These are phyloP conservation scores for Eristalis pertinax DNA, from an alignment of 2,888 invertebrate species.

Conservation along the genomic window DNA sequence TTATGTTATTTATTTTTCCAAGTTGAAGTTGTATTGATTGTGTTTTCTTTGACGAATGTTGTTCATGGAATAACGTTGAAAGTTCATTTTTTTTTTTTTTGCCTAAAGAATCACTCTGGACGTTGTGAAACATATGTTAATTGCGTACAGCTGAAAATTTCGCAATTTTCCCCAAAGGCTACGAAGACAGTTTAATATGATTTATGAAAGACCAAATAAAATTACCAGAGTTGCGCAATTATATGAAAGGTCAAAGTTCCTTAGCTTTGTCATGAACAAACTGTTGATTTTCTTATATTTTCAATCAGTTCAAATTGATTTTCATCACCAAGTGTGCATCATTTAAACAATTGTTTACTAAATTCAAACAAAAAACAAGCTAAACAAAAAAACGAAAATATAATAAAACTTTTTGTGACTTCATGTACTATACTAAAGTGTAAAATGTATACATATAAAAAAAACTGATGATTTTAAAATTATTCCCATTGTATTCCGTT, in stretches of 20 bases:
- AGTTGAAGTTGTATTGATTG: not conserved
- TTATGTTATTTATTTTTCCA: not conserved
- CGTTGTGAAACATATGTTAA: slow-evolving; percentile 35
- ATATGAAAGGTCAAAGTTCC: slow-evolving; percentile 59
- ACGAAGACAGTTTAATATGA: not conserved
- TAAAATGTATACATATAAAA: slow-evolving; percentile 9
- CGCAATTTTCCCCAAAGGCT: not conserved
- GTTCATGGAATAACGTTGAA: not conserved
- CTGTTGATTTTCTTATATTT: slow-evolving; percentile 53
- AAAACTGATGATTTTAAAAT: slow-evolving; percentile 7
- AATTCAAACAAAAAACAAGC: not conserved
- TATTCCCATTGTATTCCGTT: slow-evolving; percentile 7
- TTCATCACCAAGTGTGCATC: slow-evolving; percentile 23
- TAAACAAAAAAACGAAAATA: not conserved
- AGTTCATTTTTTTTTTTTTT: not conserved
- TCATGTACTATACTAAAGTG: slow-evolving; percentile 5
- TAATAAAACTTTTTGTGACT: slow-evolving; percentile 14
- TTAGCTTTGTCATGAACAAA: slow-evolving; percentile 38
- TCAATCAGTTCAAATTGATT: slow-evolving; percentile 23
- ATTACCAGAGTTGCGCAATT: slow-evolving; percentile 9
- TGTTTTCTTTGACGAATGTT: not conserved
- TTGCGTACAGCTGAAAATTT: not conserved
- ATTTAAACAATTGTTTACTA: not conserved
- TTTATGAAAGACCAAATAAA: slow-evolving; percentile 1
- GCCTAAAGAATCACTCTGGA: not conserved